These are phyloP conservation scores for Cheirogaleus major DNA, from an alignment of 2,797 vertebrate genomes.

Conservation along the genomic window DNA sequence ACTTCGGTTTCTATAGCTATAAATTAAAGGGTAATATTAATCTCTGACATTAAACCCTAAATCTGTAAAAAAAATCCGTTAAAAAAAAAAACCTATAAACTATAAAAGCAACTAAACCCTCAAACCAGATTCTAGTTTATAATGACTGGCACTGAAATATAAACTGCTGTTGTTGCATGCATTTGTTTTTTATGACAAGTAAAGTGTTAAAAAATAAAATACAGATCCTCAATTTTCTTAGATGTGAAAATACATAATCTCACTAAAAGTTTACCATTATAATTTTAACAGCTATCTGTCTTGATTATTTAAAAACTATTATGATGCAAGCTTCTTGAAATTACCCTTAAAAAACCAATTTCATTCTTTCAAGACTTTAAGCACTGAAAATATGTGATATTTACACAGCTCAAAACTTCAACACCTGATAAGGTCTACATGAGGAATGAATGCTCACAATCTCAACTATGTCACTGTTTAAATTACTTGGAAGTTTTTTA, in stretches of 20 bases:
- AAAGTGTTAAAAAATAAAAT: slow-evolving; percentile 12
- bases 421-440: neutral
- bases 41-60: neutral
- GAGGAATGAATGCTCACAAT: slow-evolving; percentile 32
- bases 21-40: neutral
- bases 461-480: neutral
- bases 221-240: slow-evolving; percentile 26
- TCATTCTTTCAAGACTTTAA: slow-evolving; percentile 56
- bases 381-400: neutral
- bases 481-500: slow-evolving; percentile 8
- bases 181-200: neutral
- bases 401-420: slow-evolving; percentile 57
- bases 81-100: neutral
- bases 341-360: slow-evolving; percentile 47
- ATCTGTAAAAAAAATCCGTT: too few species aligned
- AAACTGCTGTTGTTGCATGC: neutral
- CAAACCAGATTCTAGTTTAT: neutral
- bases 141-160: neutral
- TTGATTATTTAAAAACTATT: slow-evolving; percentile 48
- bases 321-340: slow-evolving; percentile 33
- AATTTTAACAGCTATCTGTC: neutral
- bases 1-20: neutral
- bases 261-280: slow-evolving; percentile 17
- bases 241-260: slow-evolving; percentile 48
- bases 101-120: slow-evolving; percentile 18